Evolutionary conservation across 2,888 invertebrate species (phyloP), one percentile per base, ranked within the genome.

Genomic region (Sericinus montela): DNA sequence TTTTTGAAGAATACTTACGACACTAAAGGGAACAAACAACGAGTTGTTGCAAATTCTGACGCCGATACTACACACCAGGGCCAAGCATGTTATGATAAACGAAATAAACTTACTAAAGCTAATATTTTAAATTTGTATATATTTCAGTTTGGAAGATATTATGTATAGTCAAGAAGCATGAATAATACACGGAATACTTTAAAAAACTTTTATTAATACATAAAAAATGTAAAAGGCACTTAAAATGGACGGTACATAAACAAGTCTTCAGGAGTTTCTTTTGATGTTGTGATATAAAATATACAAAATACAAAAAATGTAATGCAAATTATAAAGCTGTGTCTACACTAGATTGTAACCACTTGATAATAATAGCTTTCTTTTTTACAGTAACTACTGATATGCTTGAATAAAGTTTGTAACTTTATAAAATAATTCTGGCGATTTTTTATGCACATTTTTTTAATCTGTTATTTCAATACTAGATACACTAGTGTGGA

Each of bases 221-320:
- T 48, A 54, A 55, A 30, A 40, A 53, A 53, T 51, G 44, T 48
- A 59, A 58, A 62, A 61, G 61, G 61, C 61, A 62, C 58, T 47
- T 23, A 57, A 54, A 59, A 60, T 64, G 69, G 71, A 69, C 69
- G 69, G 58, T 48, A 55, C 14, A 30, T 11, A 11, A n/a, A 30
- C 19, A 49, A 49, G 48, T 49, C 34, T 48, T 6, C n/a, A 25
- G 16, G 28, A 28, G 34, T 16, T 37, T 4, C 11, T 30, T 11
- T 2, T 30, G 5, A 30, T 30, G n/a, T 11, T 6, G 10, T 2
- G 10, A 30, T 1, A 30, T n/a, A n/a, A n/a, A n/a, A n/a, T n/a
- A n/a, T n/a, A 4, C 5, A 44, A 37, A 37, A 42, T 30, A 5
- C 10, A 42, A 39, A 45, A 41, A 45, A 39, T 29, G 16, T 30